Conservation (phyloP, 2,113 vertebrate species). For the Chunga burmeisteri region DNA sequence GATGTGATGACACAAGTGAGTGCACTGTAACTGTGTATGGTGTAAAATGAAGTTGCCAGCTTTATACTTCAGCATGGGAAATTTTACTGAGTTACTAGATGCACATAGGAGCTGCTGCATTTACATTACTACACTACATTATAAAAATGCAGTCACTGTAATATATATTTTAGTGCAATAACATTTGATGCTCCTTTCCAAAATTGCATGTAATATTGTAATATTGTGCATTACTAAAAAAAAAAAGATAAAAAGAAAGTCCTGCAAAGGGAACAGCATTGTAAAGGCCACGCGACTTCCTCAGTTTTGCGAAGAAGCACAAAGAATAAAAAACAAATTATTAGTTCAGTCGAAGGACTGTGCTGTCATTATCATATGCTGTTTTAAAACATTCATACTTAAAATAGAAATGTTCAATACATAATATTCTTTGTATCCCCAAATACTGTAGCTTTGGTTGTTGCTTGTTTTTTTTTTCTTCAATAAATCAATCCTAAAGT, state of each 20-base stretch:
- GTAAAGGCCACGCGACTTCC: neutral
- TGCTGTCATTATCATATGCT: neutral
- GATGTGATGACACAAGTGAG: neutral
- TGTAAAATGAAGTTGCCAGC: neutral
- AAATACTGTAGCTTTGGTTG: neutral
- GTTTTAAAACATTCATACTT: neutral
- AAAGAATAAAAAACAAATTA: neutral
- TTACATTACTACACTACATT: neutral
- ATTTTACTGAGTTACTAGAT: neutral
- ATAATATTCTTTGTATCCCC: neutral
- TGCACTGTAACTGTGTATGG: neutral
- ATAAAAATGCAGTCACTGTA: neutral
- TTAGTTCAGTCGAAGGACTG: neutral
- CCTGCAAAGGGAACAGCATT: neutral
- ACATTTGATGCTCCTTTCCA: neutral
- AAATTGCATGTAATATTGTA: neutral
- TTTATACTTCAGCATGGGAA: neutral
- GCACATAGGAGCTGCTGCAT: neutral
- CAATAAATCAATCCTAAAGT: neutral
- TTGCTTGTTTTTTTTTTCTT: neutral
- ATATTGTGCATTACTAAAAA: neutral
- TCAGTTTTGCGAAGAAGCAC: neutral
- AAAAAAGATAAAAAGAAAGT: neutral
- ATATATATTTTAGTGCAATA: neutral
- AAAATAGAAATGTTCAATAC: neutral